phyloP scores from a whole-genome alignment of 2,797 vertebrate species.

The Ctenosaura bakeri region DNA sequence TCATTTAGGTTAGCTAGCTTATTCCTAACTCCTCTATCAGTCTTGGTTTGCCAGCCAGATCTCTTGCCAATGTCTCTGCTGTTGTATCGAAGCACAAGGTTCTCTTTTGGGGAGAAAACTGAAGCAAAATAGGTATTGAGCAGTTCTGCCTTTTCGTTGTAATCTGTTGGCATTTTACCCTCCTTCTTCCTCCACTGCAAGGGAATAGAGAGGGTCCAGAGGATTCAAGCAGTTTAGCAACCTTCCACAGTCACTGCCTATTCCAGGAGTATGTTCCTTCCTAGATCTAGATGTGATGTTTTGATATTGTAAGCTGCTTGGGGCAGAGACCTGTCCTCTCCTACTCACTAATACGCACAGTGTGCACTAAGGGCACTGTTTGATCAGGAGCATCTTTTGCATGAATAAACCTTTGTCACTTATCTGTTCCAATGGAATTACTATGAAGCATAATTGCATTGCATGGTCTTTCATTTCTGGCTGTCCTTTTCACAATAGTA shows the following conservation, averaged over 20 bases:
- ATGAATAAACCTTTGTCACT: neutral
- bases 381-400: neutral
- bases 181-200: too few species aligned
- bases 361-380: neutral
- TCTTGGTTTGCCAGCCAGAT: too few species aligned
- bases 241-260: neutral
- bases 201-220: neutral
- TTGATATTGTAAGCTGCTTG: neutral
- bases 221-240: neutral
- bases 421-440: neutral
- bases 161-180: too few species aligned
- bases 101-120: too few species aligned
- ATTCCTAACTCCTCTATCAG: too few species aligned
- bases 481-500: fast-evolving
- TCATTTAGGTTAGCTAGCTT: too few species aligned
- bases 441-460: neutral
- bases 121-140: too few species aligned
- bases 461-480: neutral
- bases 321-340: neutral
- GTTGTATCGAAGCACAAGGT: too few species aligned
- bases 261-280: neutral
- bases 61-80: too few species aligned
- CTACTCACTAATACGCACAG: too few species aligned
- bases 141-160: too few species aligned
- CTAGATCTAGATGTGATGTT: neutral